Base-by-base conservation (phyloP, 2,797 vertebrate species). In the Onychomys arenicola region DNA sequence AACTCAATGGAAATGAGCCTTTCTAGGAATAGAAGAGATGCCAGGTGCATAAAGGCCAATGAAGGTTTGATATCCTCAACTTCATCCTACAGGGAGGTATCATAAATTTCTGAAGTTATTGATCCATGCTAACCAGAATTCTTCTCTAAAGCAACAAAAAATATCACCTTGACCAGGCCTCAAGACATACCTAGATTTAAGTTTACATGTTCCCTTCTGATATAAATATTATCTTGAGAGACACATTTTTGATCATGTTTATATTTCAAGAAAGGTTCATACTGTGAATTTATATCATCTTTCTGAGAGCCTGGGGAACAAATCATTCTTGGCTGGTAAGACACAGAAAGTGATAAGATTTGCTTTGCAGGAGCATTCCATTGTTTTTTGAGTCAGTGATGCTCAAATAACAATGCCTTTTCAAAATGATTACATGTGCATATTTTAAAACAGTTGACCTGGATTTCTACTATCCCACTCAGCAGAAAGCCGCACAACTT, bases 341-440 rank as follows among this genome's bases (percentile, higher is more conserved):
- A 93, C 43, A 59, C 34, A 80, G 57, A 97, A 94, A 94, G 67
- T 4, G 75, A 5, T 90, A 81, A 49, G 65, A 93, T 95, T 82
- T 95, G 75, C 67, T 95, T 95, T 88, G 23, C n/a, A 77, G 32
- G 46, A 90, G 55, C 67, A 32, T 80, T 95, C 80, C 59, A 3
- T 49, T 85, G 91, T 97, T 97, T 97, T 97, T 88, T 65, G 87
- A 95, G 43, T 97, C 96, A 82, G 27, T 85, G 96, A 89, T 92
- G 80, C 89, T 97, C 87, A 96, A 95, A 96, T 90, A 92, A 96
- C 67, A 94, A 96, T 86, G 81, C 37, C 67, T 83, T 2, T 55
- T 96, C 81, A 94, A 76, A 91, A 86, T 86, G 71, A 91, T 80
- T 76, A 43, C 75, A 59, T 71, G 21, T 92, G 89, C 25, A 88